Percentiles rank a stretch among this genome's conserved stretches.
phyloP scores from a whole-genome alignment of 2,113 vertebrate genomes.

The Oriolus oriolus region DNA sequence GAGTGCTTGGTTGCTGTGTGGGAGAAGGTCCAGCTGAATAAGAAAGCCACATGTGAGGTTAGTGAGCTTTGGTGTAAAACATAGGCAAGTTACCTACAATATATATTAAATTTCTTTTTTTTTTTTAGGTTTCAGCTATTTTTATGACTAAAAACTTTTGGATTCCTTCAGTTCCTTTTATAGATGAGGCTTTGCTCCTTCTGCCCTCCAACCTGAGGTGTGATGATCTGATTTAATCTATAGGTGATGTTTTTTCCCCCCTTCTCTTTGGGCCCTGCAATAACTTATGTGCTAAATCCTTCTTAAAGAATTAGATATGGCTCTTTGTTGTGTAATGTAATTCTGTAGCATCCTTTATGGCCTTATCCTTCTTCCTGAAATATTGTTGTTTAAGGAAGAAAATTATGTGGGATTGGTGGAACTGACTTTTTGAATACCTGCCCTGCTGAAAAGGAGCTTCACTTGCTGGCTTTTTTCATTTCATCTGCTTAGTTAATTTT shows the following conservation, averaged over 20 bases:
- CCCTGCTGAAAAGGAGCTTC: not conserved
- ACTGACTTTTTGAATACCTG: not conserved
- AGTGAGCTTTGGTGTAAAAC: not conserved
- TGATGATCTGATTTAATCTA: not conserved
- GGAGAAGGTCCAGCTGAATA: not conserved
- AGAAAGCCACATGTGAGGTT: not conserved
- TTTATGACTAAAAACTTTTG: not conserved
- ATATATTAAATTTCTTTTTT: no score
- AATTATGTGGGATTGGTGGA: not conserved
- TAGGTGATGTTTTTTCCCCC: not conserved
- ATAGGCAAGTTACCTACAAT: rapidly evolving
- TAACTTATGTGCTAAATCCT: not conserved
- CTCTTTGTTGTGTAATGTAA: not conserved
- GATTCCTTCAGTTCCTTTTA: not conserved
- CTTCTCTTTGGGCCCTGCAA: not conserved
- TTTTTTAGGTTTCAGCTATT: not conserved
- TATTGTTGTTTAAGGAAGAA: not conserved
- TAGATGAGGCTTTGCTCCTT: rapidly evolving
- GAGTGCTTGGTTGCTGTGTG: rapidly evolving
- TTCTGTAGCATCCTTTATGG: not conserved
- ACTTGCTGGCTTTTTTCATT: not conserved
- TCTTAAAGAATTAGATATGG: not conserved
- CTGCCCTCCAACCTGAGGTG: not conserved
- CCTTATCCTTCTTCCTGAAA: not conserved
- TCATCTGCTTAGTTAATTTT: not conserved